phyloP scores from a whole-genome alignment of 2,113 vertebrate species.

The Bungarus multicinctus region DNA sequence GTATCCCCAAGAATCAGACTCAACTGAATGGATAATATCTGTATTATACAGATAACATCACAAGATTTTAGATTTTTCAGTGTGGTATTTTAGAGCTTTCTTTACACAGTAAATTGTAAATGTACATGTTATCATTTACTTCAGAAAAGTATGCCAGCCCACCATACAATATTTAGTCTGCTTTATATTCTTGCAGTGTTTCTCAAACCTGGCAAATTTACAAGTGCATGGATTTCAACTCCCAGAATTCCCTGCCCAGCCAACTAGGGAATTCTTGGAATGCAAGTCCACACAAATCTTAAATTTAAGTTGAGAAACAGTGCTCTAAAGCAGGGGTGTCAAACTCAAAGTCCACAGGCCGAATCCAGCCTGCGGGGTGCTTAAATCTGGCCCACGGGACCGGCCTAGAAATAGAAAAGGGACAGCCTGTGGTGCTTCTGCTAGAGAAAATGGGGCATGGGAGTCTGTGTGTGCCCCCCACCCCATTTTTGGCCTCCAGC shows the following conservation, averaged over 20 bases:
- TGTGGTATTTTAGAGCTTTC: neutral
- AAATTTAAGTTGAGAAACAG: neutral
- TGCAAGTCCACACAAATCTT: neutral
- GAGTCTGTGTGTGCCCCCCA: too few species aligned
- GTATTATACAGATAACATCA: neutral
- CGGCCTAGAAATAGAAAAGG: too few species aligned
- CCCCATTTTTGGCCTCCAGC: too few species aligned
- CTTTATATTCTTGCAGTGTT: neutral
- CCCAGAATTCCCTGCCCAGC: neutral
- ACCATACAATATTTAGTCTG: neutral
- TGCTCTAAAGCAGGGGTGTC: neutral
- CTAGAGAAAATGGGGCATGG: too few species aligned
- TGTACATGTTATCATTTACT: neutral
- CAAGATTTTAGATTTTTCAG: neutral
- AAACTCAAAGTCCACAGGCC: too few species aligned
- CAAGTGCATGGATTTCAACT: neutral
- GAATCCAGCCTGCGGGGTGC: too few species aligned
- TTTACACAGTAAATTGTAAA: neutral
- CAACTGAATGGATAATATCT: too few species aligned
- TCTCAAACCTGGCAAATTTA: neutral
- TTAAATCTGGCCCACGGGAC: too few species aligned
- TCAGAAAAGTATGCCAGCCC: neutral
- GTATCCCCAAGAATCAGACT: too few species aligned
- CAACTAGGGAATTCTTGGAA: neutral
- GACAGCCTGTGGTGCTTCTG: too few species aligned